A percentile compares a stretch with the other conserved stretches of the same genome.
Conservation (phyloP, 2,797 vertebrate species). For the Platalea minor region DNA sequence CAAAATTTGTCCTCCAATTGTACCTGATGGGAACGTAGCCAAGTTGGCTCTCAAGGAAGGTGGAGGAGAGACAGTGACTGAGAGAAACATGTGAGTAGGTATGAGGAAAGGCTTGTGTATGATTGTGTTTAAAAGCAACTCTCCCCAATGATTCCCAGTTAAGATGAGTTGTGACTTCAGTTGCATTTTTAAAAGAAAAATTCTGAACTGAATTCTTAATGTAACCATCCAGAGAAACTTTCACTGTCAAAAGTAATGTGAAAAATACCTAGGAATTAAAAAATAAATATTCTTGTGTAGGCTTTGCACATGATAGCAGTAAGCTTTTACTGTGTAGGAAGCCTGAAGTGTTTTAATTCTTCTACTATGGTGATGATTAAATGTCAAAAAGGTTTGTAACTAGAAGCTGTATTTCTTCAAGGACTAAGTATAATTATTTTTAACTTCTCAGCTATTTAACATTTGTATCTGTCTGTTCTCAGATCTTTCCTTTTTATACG, state of each 20-base stretch:
- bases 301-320: not conserved
- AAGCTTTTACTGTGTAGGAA: not conserved
- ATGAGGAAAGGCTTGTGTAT: not conserved
- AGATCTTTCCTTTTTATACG: not conserved
- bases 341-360: conserved; percentile 1
- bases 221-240: not conserved
- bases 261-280: not conserved
- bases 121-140: not conserved
- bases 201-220: not conserved
- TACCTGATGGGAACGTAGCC: not conserved
- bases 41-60: not conserved
- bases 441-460: not conserved
- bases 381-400: not conserved
- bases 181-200: not conserved
- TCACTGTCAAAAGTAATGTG: not conserved
- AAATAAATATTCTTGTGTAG: not conserved
- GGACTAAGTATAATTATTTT: not conserved
- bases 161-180: not conserved
- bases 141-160: not conserved
- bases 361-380: not conserved
- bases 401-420: not conserved
- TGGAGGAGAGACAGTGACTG: not conserved
- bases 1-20: not conserved
- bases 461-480: not conserved
- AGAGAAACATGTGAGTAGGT: not conserved